These are phyloP conservation scores for Baryphthengus martii DNA, from an alignment of 2,113 vertebrate genomes.

Conservation along the genomic window DNA sequence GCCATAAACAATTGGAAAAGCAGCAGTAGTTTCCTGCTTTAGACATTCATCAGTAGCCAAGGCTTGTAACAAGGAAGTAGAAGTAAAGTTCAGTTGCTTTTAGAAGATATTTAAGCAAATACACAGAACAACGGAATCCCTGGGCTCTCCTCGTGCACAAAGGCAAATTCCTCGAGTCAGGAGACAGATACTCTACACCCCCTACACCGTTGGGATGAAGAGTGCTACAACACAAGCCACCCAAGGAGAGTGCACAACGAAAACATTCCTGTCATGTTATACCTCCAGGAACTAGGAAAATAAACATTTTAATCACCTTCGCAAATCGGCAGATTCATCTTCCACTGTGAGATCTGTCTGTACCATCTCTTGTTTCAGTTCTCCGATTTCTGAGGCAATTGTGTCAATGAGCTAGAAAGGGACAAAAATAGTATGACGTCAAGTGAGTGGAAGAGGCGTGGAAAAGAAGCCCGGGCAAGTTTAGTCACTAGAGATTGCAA, in stretches of 20 bases:
- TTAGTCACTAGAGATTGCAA: conserved; percentile 55
- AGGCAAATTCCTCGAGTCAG: neutral
- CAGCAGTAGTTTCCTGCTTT: neutral
- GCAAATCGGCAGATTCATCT: conserved; percentile 62
- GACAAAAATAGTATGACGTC: conserved; percentile 72
- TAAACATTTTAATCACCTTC: conserved; percentile 68
- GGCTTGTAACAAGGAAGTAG: conserved; percentile 2
- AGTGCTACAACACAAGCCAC: neutral
- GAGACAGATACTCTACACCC: neutral
- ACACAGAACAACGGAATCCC: neutral
- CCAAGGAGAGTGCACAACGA: neutral
- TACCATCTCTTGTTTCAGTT: conserved; percentile 93
- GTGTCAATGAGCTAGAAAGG: conserved; percentile 89
- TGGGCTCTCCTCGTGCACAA: neutral
- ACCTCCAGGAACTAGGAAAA: neutral
- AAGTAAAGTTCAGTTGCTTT: conserved; percentile 42
- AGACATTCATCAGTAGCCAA: neutral
- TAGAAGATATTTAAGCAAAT: conserved; percentile 7
- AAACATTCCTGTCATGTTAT: neutral
- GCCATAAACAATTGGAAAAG: neutral
- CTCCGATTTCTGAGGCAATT: conserved; percentile 88
- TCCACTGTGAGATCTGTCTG: conserved; percentile 74
- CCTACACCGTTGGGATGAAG: neutral
- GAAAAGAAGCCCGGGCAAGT: conserved; percentile 12
- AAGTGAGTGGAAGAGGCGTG: conserved; percentile 67